Evolutionary conservation across 2,888 invertebrate species (phyloP), one percentile per base, ranked within the genome.

Genomic region (Meghimatium bilineatum): DNA sequence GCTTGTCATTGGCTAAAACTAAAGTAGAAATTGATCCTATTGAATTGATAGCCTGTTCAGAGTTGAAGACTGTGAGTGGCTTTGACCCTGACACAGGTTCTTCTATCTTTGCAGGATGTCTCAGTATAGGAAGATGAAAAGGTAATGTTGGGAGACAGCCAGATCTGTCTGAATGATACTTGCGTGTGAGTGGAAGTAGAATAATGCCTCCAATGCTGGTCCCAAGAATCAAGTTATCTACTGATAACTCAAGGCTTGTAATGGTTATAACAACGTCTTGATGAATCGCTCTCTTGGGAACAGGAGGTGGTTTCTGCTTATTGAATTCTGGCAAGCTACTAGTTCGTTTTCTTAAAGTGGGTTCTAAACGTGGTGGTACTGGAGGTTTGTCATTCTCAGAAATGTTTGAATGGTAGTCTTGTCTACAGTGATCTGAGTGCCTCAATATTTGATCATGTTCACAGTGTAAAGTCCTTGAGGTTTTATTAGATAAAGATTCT

Each of bases 141-240:
- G 74, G 49, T 17, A 75, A 63, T 26, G 29, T 29, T 3, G 49
- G 38, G 12, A 49, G 38, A 29, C 44, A 49, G 29, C 60, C 32
- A 44, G 67, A 75, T 38, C 20, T 60, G n/a, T 72, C 74, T 26
- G 80, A 56, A 10, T 44, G 38, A 52, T 49, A 29, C 23, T 32
- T 71, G 26, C 36, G 63, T 52, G 12, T 75, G 38, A 75, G 60
- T 23, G 82, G 82, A 12, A 82, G 67, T 38, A 56, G n/a, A 29
- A 89, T 52, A 56, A 91, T 89, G 75, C 89, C 89, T 6, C 91
- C 91, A 82, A 77, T 84, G 80, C 86, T 88, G 38, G 89, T 88
- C 1, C 90, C 90, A 5, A 90, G 86, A 91, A 91, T 90, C 72
- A 92, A 76, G 38, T 49, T 72, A 67, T 82, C 75, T 26, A 32